Base-by-base conservation (phyloP, 2,113 vertebrate species). In the Melanostigma gelatinosum region DNA sequence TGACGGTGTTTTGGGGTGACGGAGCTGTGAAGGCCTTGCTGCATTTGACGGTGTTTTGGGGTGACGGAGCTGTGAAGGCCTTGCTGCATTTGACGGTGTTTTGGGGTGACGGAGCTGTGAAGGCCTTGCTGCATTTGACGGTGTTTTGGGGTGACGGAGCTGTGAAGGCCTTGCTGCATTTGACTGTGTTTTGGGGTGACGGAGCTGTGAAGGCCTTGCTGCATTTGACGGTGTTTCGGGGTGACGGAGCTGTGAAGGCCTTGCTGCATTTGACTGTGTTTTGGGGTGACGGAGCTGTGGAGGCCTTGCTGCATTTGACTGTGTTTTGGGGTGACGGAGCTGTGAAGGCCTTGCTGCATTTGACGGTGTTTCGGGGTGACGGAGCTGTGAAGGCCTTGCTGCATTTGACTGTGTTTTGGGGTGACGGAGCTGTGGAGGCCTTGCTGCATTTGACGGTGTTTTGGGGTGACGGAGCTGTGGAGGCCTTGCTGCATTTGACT, bases 41-140 rank as follows among this genome's bases (percentile, higher is more conserved):
- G 76, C 44, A 3, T 69, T n/a, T 36, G 80, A 77, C 61, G 40
- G 73, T 24, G 20, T 65, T 71, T 15, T 22, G 75, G 75, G 62
- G 29, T 75, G 79, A 87, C 76, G 80, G 86, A 83, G 86, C 62
- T 0, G 74, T 48, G 77, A 36, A 72, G 79, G 79, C 72, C 68
- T 24, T 0, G 65, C 34, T 60, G 76, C 44, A 3, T 69, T n/a
- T 36, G 80, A 77, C 61, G 40, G 73, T 24, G 20, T 65, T 71
- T 15, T 22, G 75, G 75, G 62, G 29, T 75, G 79, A 87, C 76
- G 80, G 86, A 83, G 86, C 62, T 0, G 74, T 48, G 77, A 36
- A 72, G 79, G 79, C 72, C 68, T 24, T 0, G 65, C 34, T 60
- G 76, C 44, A 3, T 69, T n/a, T 36, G 80, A 77, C 61, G 40